phyloP scores from a whole-genome alignment of 2,888 invertebrate genomes.

The Cheilosia scutellata region DNA sequence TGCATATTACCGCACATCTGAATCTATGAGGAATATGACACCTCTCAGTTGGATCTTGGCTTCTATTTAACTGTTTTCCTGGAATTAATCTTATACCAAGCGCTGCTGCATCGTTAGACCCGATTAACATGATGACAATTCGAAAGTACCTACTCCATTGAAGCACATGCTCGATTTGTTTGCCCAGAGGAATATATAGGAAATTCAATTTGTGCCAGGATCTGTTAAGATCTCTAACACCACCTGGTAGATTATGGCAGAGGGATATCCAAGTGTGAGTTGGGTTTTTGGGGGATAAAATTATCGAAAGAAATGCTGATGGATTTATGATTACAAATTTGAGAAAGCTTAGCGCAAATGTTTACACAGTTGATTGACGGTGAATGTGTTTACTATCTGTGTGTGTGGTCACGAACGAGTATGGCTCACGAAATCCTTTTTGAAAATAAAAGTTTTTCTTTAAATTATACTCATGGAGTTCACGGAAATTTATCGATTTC shows the following conservation, averaged over 20 bases:
- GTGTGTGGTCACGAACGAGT: conserved; percentile 36
- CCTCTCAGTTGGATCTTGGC: conserved; percentile 37
- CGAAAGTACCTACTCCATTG: conserved; percentile 51
- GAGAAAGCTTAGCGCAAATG: conserved; percentile 45
- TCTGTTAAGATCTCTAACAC: conserved; percentile 43
- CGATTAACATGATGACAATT: conserved; percentile 63
- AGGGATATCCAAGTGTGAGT: conserved; percentile 35
- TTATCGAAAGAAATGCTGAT: conserved; percentile 41
- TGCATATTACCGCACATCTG: conserved; percentile 54
- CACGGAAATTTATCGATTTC: conserved; percentile 18
- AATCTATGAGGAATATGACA: conserved; percentile 49
- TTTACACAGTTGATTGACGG: background rate
- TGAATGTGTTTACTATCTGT: conserved; percentile 23
- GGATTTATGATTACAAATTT: conserved; percentile 66
- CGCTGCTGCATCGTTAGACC: conserved; percentile 29
- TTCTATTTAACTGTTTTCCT: conserved; percentile 36
- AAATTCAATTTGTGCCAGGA: conserved; percentile 69
- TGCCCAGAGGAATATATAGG: conserved; percentile 12
- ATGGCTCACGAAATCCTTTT: conserved; percentile 42
- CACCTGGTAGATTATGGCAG: conserved; percentile 1
- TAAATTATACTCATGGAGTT: conserved; percentile 12
- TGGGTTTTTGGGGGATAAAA: conserved; percentile 13
- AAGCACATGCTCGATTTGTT: conserved; percentile 53
- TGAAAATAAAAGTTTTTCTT: background rate
- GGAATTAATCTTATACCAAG: conserved; percentile 27